Conservation (phyloP, 2,797 vertebrate species). For the Liasis olivaceus region DNA sequence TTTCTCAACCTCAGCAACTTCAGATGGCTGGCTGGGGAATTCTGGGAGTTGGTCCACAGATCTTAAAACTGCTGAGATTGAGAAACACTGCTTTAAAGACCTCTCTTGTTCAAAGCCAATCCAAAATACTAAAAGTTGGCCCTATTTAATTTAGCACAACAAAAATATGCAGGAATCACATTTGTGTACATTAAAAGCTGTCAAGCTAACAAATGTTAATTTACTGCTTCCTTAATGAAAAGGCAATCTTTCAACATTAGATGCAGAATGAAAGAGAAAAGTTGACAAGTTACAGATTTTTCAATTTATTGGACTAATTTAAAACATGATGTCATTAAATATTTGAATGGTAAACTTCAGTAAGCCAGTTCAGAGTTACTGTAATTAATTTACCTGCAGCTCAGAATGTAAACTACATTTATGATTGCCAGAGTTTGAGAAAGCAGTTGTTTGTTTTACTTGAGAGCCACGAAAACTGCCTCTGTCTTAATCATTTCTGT, state of each 20-base stretch:
- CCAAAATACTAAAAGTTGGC: neutral
- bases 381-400: slow-evolving; percentile 28
- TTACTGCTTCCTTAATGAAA: slow-evolving; percentile 38
- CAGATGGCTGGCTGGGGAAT: neutral
- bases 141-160: slow-evolving; percentile 10
- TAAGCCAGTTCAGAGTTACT: slow-evolving; percentile 9
- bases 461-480: neutral
- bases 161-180: neutral
- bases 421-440: neutral
- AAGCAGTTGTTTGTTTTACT: neutral
- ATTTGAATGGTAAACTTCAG: slow-evolving; percentile 21
- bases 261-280: slow-evolving; percentile 19
- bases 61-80: neutral
- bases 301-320: slow-evolving; percentile 38
- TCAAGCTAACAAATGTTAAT: slow-evolving; percentile 32
- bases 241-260: slow-evolving; percentile 32
- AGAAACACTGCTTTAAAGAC: neutral
- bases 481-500: neutral
- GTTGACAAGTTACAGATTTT: slow-evolving; percentile 34
- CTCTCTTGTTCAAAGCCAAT: neutral
- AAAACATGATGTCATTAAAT: slow-evolving; percentile 33
- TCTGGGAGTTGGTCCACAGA: neutral
- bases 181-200: slow-evolving; percentile 13
- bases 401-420: slow-evolving; percentile 9
- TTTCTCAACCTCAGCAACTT: too few relatives aligned